phyloP scores from a whole-genome alignment of 2,797 vertebrate species.

The Podargus strigoides region DNA sequence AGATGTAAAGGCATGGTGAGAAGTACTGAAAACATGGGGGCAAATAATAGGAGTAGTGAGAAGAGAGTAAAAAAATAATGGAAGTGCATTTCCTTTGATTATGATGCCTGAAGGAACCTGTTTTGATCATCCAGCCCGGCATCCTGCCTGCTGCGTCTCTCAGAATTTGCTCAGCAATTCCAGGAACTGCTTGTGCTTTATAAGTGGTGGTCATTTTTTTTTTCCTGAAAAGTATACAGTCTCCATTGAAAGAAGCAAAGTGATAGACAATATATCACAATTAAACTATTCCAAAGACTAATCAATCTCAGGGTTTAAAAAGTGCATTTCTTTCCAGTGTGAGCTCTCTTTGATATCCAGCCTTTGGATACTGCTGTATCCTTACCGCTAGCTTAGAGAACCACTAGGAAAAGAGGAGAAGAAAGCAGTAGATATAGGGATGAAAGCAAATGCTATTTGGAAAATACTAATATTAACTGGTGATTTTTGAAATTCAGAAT shows the following conservation, averaged over 20 bases:
- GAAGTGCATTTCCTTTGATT: not conserved
- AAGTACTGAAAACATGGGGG: not conserved
- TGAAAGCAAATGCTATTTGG: not conserved
- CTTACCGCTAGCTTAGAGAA: not conserved
- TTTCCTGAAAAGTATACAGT: not conserved
- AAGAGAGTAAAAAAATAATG: not conserved
- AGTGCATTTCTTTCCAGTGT: not conserved
- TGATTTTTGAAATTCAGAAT: not conserved
- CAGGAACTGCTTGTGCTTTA: not conserved
- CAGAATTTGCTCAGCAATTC: not conserved
- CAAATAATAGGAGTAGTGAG: not conserved
- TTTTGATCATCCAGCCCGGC: not conserved
- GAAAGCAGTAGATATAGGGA: not conserved
- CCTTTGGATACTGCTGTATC: not conserved
- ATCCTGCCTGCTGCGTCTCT: not conserved
- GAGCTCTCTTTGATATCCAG: not conserved
- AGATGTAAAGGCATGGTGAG: not conserved
- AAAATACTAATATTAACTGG: not conserved
- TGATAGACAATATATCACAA: not conserved
- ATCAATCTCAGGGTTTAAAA: not conserved
- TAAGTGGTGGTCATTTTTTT: not conserved
- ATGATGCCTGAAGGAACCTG: not conserved
- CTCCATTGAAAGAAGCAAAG: conserved; percentile 19
- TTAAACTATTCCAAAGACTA: conserved; percentile 12
- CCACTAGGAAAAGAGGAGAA: not conserved